A percentile compares a stretch with the other conserved stretches of the same genome.
Evolutionary conservation across 2,797 vertebrate genomes (phyloP).

Genomic region (Sebastes matsubarae): DNA sequence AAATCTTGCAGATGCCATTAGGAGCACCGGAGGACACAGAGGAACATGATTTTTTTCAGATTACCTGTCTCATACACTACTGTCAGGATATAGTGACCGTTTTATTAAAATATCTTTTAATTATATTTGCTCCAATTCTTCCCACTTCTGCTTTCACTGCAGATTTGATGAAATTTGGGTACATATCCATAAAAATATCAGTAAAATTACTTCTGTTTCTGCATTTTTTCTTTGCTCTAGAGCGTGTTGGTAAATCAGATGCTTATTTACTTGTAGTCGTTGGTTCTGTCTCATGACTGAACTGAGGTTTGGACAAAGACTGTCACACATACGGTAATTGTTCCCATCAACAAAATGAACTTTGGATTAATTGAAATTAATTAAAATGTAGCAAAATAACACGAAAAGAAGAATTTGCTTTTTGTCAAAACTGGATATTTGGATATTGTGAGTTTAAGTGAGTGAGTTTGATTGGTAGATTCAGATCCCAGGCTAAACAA

Average conservation of each 20-base stretch:
- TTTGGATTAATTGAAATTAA: background rate
- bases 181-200: background rate
- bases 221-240: background rate
- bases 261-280: background rate
- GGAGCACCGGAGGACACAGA: no score
- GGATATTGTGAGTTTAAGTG: background rate
- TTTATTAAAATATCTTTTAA: no score
- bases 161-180: background rate
- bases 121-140: no score
- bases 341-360: background rate
- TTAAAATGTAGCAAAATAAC: background rate
- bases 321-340: background rate
- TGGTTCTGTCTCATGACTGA: background rate
- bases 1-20: no score
- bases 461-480: background rate
- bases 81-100: no score
- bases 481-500: background rate
- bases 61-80: no score
- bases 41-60: no score
- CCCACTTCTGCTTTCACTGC: background rate
- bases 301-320: background rate
- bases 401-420: background rate
- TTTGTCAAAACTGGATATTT: background rate
- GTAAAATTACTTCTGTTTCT: background rate
- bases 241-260: background rate